Conservation (phyloP, 2,113 vertebrate species). For the Aldabrachelys gigantea region DNA sequence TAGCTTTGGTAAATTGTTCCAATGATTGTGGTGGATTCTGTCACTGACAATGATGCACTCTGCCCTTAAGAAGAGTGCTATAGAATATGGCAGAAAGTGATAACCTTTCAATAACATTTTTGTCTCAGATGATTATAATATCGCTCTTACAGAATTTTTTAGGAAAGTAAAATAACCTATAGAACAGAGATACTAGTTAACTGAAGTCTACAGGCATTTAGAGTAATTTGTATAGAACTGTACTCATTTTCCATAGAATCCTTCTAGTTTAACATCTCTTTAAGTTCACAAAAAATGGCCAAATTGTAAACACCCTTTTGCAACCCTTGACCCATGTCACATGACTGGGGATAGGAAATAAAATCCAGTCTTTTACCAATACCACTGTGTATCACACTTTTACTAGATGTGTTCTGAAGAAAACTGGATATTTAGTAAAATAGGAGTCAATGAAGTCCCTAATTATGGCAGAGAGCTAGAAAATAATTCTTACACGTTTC, state of each 20-base stretch:
- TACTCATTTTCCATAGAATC: neutral
- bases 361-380: neutral
- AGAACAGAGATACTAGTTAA: neutral
- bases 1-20: too few relatives aligned
- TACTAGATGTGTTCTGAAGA: neutral
- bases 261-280: neutral
- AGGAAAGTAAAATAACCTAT: neutral
- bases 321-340: neutral
- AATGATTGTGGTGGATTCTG: too few relatives aligned
- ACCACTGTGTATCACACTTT: neutral
- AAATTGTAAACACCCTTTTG: neutral
- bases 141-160: neutral
- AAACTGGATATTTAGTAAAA: neutral
- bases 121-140: neutral
- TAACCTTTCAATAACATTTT: neutral
- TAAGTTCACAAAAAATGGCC: neutral
- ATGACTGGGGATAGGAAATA: neutral
- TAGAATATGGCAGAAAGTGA: neutral
- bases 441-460: neutral
- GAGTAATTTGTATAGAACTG: neutral
- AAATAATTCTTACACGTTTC: neutral
- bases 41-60: neutral
- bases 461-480: neutral
- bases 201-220: neutral
- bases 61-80: neutral